Conservation (phyloP, 2,113 vertebrate genomes). For the Casuarius casuarius region DNA sequence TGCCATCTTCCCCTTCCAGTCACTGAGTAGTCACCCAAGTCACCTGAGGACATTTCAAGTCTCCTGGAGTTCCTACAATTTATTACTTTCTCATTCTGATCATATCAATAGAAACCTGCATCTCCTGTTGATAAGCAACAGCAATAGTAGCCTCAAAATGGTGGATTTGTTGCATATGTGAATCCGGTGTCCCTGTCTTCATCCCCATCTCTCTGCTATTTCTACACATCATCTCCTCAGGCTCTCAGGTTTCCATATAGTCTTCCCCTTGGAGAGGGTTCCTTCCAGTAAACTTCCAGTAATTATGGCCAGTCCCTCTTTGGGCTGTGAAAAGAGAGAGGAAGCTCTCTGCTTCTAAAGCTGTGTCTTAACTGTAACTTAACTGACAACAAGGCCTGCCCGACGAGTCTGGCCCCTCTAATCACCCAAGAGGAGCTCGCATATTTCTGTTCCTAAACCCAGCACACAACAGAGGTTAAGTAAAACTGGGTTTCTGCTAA, state of each 20-base stretch:
- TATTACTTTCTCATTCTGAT: background rate
- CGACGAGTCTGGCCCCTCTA: background rate
- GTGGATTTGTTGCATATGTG: background rate
- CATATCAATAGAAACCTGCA: background rate
- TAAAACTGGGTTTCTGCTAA: no score
- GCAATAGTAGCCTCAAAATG: accelerated
- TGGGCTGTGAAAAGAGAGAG: background rate
- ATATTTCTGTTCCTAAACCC: background rate
- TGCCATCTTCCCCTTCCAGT: background rate
- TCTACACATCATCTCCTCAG: background rate
- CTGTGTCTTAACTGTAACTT: background rate
- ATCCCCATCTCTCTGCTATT: background rate
- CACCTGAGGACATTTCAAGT: background rate
- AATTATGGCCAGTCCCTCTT: background rate
- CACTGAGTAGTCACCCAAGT: background rate
- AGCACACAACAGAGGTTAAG: background rate
- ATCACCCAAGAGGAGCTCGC: background rate
- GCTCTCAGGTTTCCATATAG: background rate
- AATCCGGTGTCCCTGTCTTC: no score
- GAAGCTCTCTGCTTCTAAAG: background rate
- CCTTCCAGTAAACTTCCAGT: background rate
- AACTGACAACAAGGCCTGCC: background rate
- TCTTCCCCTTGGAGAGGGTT: background rate
- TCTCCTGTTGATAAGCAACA: background rate
- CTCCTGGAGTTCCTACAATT: background rate